phyloP scores from a whole-genome alignment of 2,888 invertebrate species.

The Xanthorhoe designata region DNA sequence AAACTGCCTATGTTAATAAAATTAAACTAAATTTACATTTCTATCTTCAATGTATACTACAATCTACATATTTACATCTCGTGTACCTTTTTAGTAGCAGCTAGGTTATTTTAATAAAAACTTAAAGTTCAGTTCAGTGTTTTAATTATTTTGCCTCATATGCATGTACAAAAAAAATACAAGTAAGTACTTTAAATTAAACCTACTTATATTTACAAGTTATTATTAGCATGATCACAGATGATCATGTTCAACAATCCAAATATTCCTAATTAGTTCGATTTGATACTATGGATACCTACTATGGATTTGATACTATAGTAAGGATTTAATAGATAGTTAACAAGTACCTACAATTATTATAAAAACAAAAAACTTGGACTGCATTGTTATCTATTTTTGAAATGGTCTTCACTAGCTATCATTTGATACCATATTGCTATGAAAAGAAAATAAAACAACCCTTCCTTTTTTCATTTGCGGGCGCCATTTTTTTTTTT shows the following conservation, averaged over 20 bases:
- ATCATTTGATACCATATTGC: no score
- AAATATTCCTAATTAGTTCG: not conserved
- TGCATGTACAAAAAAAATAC: slow-evolving; percentile 10
- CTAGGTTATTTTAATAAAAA: slow-evolving; percentile 30
- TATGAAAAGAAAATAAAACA: no score
- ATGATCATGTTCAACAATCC: not conserved
- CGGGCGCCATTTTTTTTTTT: no score
- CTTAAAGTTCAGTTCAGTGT: slow-evolving; percentile 33
- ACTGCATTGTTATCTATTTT: no score
- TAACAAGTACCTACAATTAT: no score
- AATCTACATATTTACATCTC: slow-evolving; percentile 21
- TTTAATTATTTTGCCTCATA: slow-evolving; percentile 34
- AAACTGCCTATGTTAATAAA: slow-evolving; percentile 9
- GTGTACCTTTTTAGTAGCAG: slow-evolving; percentile 24
- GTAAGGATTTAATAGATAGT: no score
- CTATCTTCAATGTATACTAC: slow-evolving; percentile 16
- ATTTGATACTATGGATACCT: no score
- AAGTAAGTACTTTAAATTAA: slow-evolving; percentile 1
- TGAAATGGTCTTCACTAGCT: no score
- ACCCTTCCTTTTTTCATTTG: no score
- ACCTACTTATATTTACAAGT: not conserved
- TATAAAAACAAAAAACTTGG: no score
- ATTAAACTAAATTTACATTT: slow-evolving; percentile 20
- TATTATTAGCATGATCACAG: no score
- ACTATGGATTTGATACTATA: no score